Evolutionary conservation across 2,888 invertebrate genomes (phyloP), one percentile per base, ranked within the genome.

Genomic region (Nemotelus pantherinus): DNA sequence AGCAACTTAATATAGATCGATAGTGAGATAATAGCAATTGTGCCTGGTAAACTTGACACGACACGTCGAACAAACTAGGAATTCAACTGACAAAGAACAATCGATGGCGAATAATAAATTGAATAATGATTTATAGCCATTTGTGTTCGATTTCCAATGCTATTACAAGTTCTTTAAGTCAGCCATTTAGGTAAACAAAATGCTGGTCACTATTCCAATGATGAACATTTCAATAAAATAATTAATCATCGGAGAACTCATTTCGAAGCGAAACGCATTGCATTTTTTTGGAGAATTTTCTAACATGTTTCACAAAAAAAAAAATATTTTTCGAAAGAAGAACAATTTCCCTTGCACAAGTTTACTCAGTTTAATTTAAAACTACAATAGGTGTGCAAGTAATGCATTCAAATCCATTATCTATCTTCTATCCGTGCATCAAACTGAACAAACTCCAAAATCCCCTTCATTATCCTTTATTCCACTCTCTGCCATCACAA

Each of bases 71-170:
- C 4, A 25, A 58, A 57, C 39, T 58, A 60, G 25, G 39, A 58
- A 72, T 72, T 72, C 58, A 60, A 72, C 25, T 72, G 72, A 72
- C 72, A 72, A 57, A 72, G 47, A 72, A 72, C 72, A 72, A 72
- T 72, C 72, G 58, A 72, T 58, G 58, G 58, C 39, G 39, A 39
- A 25, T 53, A 58, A 58, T 58, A 58, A 72, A 72, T 72, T 72
- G 58, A 58, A 72, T 72, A 41, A 72, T 71, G 55, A 71, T 71
- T 7, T 68, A 68, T 68, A 68, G 50, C 67, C 67, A 68, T 68
- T 68, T 68, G 67, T 68, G 9, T 68, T 50, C 67, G 41, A 68
- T 68, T 68, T 68, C 39, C 67, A 48, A 68, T 68, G 48, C 48
- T 50, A 68, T 68, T 68, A 68, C 67, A 3, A n/a, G 7, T 50